phyloP scores from a whole-genome alignment of 2,797 vertebrate species.

The Pampus argenteus region DNA sequence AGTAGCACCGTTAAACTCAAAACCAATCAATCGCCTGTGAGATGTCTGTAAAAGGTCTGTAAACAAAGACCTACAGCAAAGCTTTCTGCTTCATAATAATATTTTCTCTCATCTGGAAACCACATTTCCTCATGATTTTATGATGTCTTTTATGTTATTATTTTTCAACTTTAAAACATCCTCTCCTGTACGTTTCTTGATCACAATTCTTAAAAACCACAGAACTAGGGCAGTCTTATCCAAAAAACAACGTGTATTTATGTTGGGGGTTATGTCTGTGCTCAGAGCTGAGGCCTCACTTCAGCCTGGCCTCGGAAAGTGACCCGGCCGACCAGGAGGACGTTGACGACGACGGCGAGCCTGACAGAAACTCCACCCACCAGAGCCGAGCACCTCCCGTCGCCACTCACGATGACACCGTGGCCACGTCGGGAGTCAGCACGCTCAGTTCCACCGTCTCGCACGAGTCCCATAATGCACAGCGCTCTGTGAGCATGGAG shows the following conservation, averaged over 20 bases:
- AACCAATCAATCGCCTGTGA: too few relatives aligned
- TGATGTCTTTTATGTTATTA: too few relatives aligned
- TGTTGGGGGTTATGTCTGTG: background rate
- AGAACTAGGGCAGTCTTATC: too few relatives aligned
- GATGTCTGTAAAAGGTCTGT: too few relatives aligned
- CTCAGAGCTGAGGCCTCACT: conserved; percentile 95
- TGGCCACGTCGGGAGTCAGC: conserved; percentile 97
- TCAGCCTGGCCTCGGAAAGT: conserved; percentile 95
- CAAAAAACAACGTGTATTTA: too few relatives aligned
- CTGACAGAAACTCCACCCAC: conserved; percentile 80
- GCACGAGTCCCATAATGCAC: conserved; percentile 90
- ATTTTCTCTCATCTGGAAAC: background rate
- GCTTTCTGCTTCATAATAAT: too few relatives aligned
- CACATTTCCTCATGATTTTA: too few relatives aligned
- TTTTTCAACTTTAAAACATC: too few relatives aligned
- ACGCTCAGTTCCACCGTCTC: conserved; percentile 97
- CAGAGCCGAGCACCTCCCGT: conserved; percentile 82
- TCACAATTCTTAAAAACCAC: too few relatives aligned
- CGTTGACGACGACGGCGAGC: conserved; percentile 86
- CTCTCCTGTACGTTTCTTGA: too few relatives aligned
- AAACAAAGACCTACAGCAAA: too few relatives aligned
- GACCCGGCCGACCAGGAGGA: conserved; percentile 95
- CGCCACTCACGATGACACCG: conserved; percentile 88
- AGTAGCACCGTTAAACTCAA: too few relatives aligned
- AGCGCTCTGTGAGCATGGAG: conserved; percentile 92